Percentiles rank a stretch among this genome's conserved stretches.
These are phyloP conservation scores for Stegophylla sp. DNA, from an alignment of 2,888 invertebrate species.

Conservation along the genomic window DNA sequence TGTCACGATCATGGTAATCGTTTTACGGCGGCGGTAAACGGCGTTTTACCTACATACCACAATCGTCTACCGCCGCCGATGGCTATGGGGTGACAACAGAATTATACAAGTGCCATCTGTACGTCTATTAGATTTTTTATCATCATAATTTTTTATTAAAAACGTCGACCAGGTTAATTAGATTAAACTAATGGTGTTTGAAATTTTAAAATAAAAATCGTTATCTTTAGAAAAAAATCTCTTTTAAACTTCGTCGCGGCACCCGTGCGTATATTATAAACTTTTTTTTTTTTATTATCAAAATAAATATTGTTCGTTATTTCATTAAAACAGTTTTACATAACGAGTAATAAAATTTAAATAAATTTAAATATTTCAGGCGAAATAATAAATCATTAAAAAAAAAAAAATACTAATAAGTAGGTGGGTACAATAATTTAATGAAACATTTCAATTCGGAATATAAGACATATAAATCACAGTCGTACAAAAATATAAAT, in stretches of 20 bases:
- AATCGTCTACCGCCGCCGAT: no score
- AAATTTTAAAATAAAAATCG: slow-evolving; percentile 3
- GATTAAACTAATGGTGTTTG: slow-evolving; percentile 1
- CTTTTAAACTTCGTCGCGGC: neutral
- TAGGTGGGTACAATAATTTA: neutral
- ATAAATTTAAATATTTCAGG: slow-evolving; percentile 40
- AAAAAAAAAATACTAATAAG: neutral
- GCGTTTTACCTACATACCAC: neutral
- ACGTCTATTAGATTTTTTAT: neutral
- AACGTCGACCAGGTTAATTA: neutral
- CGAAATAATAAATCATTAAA: slow-evolving; percentile 19
- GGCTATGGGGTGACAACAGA: neutral
- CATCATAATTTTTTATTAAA: neutral
- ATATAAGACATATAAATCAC: neutral
- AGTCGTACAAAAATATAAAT: neutral
- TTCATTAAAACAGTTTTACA: slow-evolving; percentile 28
- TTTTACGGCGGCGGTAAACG: neutral
- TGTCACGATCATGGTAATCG: slow-evolving; percentile 37
- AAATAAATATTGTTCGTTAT: slow-evolving; percentile 34
- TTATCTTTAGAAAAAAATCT: slow-evolving; percentile 20
- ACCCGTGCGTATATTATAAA: neutral
- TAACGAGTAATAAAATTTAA: slow-evolving; percentile 26
- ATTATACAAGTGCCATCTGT: neutral
- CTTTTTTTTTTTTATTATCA: neutral
- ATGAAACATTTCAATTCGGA: neutral